These are phyloP conservation scores for Mythimna ferrago DNA, from an alignment of 2,888 invertebrate species.

Conservation along the genomic window DNA sequence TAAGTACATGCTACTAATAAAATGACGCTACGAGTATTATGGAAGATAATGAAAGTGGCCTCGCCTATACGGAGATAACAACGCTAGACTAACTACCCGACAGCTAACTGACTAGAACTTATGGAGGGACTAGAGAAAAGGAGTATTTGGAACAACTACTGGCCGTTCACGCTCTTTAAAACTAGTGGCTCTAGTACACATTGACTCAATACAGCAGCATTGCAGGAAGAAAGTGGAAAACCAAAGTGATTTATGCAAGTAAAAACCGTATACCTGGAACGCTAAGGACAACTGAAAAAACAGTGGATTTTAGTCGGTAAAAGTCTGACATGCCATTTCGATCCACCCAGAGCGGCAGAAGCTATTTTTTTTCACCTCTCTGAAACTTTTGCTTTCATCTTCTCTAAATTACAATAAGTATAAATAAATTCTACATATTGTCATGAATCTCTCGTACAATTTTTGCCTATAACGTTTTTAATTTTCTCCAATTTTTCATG, in stretches of 20 bases:
- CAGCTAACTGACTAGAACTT: constrained; percentile 77
- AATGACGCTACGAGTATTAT: constrained; percentile 82
- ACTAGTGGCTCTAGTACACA: constrained; percentile 11
- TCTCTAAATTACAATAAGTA: background rate
- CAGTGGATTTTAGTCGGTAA: background rate
- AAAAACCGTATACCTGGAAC: background rate
- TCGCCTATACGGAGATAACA: constrained; percentile 86
- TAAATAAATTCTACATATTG: background rate
- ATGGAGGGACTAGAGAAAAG: constrained; percentile 87
- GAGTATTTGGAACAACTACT: constrained; percentile 75
- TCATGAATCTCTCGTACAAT: background rate
- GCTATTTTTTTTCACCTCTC: no score
- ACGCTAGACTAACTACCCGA: constrained; percentile 63
- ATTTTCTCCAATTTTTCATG: background rate
- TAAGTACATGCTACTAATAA: constrained; percentile 76
- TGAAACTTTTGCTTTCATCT: background rate
- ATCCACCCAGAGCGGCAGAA: no score
- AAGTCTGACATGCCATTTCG: no score
- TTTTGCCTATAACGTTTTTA: background rate
- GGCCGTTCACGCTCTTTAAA: constrained; percentile 59
- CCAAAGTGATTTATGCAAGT: background rate
- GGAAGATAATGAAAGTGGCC: constrained; percentile 85
- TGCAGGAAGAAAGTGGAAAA: background rate
- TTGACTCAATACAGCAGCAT: constrained; percentile 13
- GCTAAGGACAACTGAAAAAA: no score